Evolutionary conservation across 2,113 vertebrate species (phyloP).

Genomic region (Struthidea cinerea): DNA sequence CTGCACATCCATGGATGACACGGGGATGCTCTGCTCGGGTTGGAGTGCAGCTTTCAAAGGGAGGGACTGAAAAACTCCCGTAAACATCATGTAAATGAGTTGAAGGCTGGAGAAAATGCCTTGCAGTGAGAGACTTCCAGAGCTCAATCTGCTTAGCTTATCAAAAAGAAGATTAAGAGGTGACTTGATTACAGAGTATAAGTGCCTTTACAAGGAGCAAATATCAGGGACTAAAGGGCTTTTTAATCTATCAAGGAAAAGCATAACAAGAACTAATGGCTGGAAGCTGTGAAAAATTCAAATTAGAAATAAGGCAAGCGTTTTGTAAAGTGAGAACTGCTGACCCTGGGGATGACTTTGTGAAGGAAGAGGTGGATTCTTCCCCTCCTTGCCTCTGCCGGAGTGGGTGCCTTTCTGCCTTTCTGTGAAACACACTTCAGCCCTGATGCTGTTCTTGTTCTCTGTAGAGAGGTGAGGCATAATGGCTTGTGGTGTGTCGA

Average conservation of each 20-base stretch:
- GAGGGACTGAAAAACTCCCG: background rate
- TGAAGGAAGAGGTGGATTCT: conserved; percentile 38
- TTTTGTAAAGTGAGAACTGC: conserved; percentile 53
- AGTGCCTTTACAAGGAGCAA: conserved; percentile 65
- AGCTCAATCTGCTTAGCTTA: conserved; percentile 66
- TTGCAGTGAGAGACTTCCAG: conserved; percentile 55
- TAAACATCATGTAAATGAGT: conserved; percentile 58
- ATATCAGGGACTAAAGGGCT: conserved; percentile 63
- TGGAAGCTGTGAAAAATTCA: conserved; percentile 66
- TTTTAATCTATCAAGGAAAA: conserved; percentile 62
- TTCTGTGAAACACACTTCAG: background rate
- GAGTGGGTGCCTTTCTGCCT: background rate
- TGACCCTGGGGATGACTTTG: conserved; percentile 40
- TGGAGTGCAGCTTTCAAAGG: background rate
- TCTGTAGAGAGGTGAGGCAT: background rate
- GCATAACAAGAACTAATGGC: conserved; percentile 61
- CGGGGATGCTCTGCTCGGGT: rapidly evolving
- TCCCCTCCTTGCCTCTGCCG: background rate
- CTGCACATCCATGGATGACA: rapidly evolving
- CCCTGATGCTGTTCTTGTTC: background rate
- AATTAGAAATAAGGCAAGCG: conserved; percentile 49
- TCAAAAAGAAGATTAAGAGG: conserved; percentile 69
- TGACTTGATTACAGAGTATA: conserved; percentile 68
- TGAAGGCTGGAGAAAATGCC: conserved; percentile 51
- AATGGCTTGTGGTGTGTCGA: background rate